phyloP scores from a whole-genome alignment of 2,797 vertebrate genomes.

The Neosilurus hyrtlii region DNA sequence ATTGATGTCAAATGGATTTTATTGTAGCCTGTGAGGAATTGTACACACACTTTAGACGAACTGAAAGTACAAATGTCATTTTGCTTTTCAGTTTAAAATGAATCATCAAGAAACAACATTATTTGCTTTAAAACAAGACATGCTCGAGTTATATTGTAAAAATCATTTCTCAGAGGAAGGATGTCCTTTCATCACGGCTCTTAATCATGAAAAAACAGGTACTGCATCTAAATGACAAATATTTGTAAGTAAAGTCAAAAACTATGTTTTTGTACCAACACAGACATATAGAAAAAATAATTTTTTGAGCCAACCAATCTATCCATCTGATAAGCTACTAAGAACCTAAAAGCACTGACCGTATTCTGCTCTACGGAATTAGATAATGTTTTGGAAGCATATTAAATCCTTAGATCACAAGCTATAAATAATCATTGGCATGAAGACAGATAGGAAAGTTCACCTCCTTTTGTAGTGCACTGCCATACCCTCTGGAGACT shows the following conservation, averaged over 20 bases:
- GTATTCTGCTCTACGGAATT: neutral
- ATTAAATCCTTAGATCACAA: neutral
- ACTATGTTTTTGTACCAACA: neutral
- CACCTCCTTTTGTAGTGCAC: conserved; percentile 52
- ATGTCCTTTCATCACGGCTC: conserved; percentile 59
- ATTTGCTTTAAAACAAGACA: conserved; percentile 16
- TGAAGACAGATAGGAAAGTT: conserved; percentile 22
- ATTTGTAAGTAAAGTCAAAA: neutral
- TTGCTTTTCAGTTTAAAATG: conserved; percentile 40
- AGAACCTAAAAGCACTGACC: neutral
- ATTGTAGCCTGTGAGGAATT: conserved; percentile 55
- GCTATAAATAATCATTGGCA: neutral
- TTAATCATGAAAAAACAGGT: conserved; percentile 19
- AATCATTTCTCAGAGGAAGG: conserved; percentile 62
- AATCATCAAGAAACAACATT: conserved; percentile 64
- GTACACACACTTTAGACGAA: conserved; percentile 40
- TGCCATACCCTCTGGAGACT: conserved; percentile 36
- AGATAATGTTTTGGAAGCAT: neutral
- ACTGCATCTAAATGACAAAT: conserved; percentile 25
- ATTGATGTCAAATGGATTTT: neutral
- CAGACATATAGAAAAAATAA: neutral
- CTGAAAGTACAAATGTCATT: conserved; percentile 20
- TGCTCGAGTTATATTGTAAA: conserved; percentile 35
- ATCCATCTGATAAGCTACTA: neutral
- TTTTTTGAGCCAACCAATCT: neutral